Evolutionary conservation across 1,140 invertebrate species (phyloP).

Genomic region (Tyrophagus putrescentiae): DNA sequence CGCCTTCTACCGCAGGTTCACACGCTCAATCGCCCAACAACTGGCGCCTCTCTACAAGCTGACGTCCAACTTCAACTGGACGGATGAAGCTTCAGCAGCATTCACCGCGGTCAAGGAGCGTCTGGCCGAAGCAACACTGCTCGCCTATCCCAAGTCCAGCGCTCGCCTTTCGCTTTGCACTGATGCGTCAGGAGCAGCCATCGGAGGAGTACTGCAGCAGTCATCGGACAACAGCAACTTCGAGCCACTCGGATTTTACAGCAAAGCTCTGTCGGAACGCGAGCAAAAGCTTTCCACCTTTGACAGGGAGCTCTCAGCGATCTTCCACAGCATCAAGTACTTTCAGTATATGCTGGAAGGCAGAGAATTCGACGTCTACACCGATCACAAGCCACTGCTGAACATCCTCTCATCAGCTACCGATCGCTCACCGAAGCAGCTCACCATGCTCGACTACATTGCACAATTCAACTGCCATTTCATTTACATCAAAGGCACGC

Average conservation of each 20-base stretch:
- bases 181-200: constrained; percentile 24
- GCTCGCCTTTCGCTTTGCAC: constrained; percentile 17
- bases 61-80: background rate
- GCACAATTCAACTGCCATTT: constrained; percentile 33
- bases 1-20: constrained; percentile 23
- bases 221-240: constrained; percentile 18
- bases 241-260: constrained; percentile 23
- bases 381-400: constrained; percentile 2
- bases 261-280: constrained; percentile 11
- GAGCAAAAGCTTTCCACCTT: constrained; percentile 25
- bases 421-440: constrained; percentile 23
- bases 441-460: constrained; percentile 33
- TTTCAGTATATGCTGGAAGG: constrained; percentile 30
- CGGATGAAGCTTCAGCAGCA: background rate
- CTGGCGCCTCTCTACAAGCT: background rate
- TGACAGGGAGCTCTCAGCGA: constrained; percentile 27
- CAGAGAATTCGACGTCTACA: constrained; percentile 24
- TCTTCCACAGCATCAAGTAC: constrained; percentile 28
- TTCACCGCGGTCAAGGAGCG: background rate
- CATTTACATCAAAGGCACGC: constrained; percentile 30
- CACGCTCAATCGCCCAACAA: background rate
- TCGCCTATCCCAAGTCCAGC: constrained; percentile 19
- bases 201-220: constrained; percentile 23
- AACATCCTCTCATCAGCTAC: background rate
- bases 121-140: background rate